Evolutionary conservation across 1,140 invertebrate species (phyloP).

Genomic region (Meloidogyne hapla): DNA sequence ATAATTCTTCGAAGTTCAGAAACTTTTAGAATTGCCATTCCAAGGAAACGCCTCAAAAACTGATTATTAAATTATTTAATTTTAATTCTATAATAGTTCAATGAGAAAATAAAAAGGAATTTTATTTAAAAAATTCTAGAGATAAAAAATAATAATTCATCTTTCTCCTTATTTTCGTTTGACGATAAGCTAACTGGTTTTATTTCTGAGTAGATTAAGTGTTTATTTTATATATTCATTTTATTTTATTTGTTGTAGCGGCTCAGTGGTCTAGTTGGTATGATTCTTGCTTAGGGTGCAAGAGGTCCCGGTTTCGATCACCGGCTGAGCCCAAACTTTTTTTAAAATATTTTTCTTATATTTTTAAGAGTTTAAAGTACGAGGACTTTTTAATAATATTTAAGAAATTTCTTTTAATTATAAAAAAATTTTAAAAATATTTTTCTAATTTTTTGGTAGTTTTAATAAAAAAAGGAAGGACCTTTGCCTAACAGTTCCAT

Average conservation of each 20-base stretch:
- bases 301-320: constrained; percentile 7
- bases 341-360: neutral
- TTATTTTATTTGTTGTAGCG: no score
- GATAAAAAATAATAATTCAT: no score
- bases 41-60: constrained; percentile 13
- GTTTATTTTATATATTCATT: no score
- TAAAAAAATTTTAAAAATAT: no score
- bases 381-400: no score
- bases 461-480: neutral
- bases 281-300: neutral
- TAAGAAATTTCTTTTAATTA: no score
- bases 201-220: no score
- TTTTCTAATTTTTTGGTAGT: neutral
- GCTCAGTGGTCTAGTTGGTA: neutral
- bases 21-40: constrained; percentile 21
- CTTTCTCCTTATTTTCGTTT: no score
- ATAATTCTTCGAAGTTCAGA: constrained; percentile 7
- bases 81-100: neutral
- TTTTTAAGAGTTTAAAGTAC: no score
- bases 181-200: no score
- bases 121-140: no score
- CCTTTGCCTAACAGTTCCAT: neutral
- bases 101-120: no score
- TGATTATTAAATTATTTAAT: neutral
- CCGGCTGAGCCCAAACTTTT: constrained; percentile 9